Evolutionary conservation across 1,140 invertebrate species (phyloP).

Genomic region (Cyphomyrmex costatus): DNA sequence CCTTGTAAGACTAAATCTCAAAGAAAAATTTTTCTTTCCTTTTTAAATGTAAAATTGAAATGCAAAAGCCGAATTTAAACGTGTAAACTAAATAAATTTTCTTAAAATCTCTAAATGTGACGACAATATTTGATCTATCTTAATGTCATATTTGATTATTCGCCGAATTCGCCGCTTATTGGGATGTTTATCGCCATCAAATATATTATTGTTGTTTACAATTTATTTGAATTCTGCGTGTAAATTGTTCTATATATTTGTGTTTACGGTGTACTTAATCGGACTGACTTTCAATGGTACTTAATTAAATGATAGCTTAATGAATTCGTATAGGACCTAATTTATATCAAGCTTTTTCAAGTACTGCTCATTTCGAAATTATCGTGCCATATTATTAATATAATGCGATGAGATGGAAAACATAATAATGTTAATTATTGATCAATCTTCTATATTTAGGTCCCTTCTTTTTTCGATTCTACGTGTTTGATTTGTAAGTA

Average conservation of each 20-base stretch:
- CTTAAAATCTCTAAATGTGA: background rate
- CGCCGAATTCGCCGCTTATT: background rate
- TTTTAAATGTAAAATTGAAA: too few species aligned
- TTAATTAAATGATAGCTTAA: constrained; percentile 45
- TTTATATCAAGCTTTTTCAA: background rate
- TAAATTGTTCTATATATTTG: background rate
- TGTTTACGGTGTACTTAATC: constrained; percentile 21
- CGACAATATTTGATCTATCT: background rate
- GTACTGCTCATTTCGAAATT: constrained; percentile 8
- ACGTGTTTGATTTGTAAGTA: background rate
- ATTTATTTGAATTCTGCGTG: background rate
- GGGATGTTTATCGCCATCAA: background rate
- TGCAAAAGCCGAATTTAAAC: background rate
- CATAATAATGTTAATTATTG: background rate
- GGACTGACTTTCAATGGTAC: background rate
- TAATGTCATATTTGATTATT: constrained; percentile 1
- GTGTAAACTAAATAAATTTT: background rate
- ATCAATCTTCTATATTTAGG: background rate
- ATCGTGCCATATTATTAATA: constrained; percentile 18
- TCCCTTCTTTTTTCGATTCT: background rate
- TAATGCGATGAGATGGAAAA: background rate
- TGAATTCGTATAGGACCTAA: background rate
- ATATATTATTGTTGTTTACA: constrained; percentile 25
- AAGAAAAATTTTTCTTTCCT: background rate
- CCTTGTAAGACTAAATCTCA: background rate